These are phyloP conservation scores for Oenanthe oenanthe DNA, from an alignment of 2,113 vertebrate genomes.

Conservation along the genomic window DNA sequence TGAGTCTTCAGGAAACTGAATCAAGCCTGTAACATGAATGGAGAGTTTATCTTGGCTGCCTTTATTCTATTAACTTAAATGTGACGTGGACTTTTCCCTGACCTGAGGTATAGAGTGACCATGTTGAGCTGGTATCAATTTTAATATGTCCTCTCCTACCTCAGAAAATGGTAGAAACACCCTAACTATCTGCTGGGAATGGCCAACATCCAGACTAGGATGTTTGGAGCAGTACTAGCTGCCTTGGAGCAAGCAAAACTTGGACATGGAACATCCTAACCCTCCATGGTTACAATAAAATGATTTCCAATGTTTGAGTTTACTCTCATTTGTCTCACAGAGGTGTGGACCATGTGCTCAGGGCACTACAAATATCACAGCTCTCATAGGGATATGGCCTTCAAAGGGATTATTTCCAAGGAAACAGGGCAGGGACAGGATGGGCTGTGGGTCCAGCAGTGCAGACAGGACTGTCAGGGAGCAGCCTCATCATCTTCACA, in stretches of 20 bases:
- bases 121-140: background rate
- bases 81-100: background rate
- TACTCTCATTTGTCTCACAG: background rate
- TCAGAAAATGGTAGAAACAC: background rate
- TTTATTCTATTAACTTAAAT: background rate
- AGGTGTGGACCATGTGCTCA: background rate
- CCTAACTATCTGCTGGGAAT: background rate
- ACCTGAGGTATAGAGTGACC: background rate
- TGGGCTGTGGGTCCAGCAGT: rapidly evolving
- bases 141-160: background rate
- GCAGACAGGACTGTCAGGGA: background rate
- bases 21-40: background rate
- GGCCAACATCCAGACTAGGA: background rate
- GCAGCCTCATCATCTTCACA: background rate
- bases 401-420: rapidly evolving
- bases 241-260: background rate
- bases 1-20: background rate
- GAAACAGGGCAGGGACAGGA: background rate
- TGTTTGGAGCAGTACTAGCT: background rate
- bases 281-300: rapidly evolving
- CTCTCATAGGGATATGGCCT: background rate
- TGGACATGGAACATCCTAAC: background rate
- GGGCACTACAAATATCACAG: no score
- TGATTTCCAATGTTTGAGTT: background rate
- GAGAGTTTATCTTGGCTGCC: background rate